These are phyloP conservation scores for Austrolebias charrua DNA, from an alignment of 2,797 vertebrate genomes.

Conservation along the genomic window DNA sequence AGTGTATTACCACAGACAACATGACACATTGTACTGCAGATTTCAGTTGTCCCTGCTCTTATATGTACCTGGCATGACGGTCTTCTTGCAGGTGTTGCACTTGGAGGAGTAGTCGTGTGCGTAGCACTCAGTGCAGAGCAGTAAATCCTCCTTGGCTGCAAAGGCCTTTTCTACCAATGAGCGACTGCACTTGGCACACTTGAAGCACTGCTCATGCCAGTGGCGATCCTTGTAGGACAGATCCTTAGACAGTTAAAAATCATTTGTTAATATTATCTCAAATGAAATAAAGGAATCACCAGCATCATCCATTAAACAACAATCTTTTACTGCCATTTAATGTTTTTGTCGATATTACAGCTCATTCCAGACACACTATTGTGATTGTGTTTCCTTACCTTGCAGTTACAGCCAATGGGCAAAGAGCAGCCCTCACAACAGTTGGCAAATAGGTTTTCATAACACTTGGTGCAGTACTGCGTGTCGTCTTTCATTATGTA, in stretches of 20 bases:
- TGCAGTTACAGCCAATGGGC: slow-evolving; percentile 87
- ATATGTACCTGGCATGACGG: slow-evolving; percentile 90
- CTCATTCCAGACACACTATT: background rate
- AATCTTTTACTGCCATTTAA: background rate
- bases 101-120: slow-evolving; percentile 92
- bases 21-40: background rate
- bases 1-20: background rate
- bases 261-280: too few relatives aligned
- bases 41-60: background rate
- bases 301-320: background rate
- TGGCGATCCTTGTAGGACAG: slow-evolving; percentile 93
- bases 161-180: slow-evolving; percentile 95
- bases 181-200: slow-evolving; percentile 86
- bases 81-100: slow-evolving; percentile 92
- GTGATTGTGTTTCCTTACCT: slow-evolving; percentile 82
- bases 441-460: slow-evolving; percentile 90
- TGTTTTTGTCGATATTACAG: background rate
- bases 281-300: background rate
- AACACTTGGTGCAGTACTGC: slow-evolving; percentile 90
- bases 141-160: slow-evolving; percentile 89
- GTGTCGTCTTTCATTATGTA: slow-evolving; percentile 89
- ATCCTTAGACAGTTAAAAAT: slow-evolving; percentile 79
- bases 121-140: slow-evolving; percentile 92
- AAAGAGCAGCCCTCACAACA: slow-evolving; percentile 88
- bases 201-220: slow-evolving; percentile 95